Conservation (phyloP, 1,140 invertebrate genomes). For the Trypoxylus dichotomus region DNA sequence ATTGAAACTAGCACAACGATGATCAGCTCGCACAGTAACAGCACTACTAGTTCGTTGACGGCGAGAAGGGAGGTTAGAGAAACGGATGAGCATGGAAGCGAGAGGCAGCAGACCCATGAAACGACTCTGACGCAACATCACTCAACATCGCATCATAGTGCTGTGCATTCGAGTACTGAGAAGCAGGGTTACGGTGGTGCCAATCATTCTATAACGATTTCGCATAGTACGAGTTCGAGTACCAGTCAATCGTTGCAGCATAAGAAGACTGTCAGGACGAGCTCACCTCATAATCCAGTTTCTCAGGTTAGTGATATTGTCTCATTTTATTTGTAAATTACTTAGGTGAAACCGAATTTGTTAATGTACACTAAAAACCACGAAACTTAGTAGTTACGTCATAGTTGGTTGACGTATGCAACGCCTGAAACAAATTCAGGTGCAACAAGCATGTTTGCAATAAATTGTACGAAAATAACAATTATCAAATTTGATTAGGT, state of each 20-base stretch:
- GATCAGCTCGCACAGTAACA: slow-evolving; percentile 66
- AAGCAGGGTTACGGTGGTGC: slow-evolving; percentile 61
- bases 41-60: slow-evolving; percentile 61
- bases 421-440: too few species aligned
- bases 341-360: too few species aligned
- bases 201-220: slow-evolving; percentile 64
- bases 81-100: slow-evolving; percentile 50
- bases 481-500: too few species aligned
- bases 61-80: slow-evolving; percentile 62
- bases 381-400: too few species aligned
- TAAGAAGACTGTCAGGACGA: slow-evolving; percentile 54
- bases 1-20: slow-evolving; percentile 69
- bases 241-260: slow-evolving; percentile 59
- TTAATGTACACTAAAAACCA: too few species aligned
- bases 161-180: slow-evolving; percentile 64
- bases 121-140: slow-evolving; percentile 65
- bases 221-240: slow-evolving; percentile 66
- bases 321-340: too few species aligned
- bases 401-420: too few species aligned
- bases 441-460: too few species aligned
- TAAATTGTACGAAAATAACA: too few species aligned
- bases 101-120: slow-evolving; percentile 62
- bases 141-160: slow-evolving; percentile 63
- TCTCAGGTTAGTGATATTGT: slow-evolving; percentile 47
- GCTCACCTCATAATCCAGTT: slow-evolving; percentile 58